phyloP scores from a whole-genome alignment of 1,140 invertebrate species.

The Watersipora subatra region DNA sequence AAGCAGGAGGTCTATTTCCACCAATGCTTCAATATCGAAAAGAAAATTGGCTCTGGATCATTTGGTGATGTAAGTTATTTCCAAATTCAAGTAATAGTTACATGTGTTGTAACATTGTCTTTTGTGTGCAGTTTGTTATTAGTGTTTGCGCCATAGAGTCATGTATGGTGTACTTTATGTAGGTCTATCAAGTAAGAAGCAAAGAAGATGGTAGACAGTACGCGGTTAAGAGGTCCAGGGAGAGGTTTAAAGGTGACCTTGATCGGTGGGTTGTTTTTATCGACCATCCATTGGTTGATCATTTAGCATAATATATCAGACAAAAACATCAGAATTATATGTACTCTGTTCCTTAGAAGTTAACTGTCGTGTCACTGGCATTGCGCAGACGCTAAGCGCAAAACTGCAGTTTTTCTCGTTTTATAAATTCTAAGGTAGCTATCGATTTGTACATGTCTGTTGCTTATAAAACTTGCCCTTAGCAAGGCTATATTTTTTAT shows the following conservation, averaged over 20 bases:
- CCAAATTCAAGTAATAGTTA: neutral
- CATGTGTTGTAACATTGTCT: neutral
- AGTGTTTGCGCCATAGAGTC: too few relatives aligned
- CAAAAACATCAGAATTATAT: too few relatives aligned
- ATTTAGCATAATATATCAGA: too few relatives aligned
- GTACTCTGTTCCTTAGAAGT: too few relatives aligned
- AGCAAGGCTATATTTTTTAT: too few relatives aligned
- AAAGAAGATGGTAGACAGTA: constrained; percentile 53
- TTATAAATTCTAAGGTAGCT: too few relatives aligned
- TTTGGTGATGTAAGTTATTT: constrained; percentile 53
- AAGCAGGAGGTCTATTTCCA: constrained; percentile 44
- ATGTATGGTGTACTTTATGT: neutral
- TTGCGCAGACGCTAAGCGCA: too few relatives aligned
- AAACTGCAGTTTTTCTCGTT: too few relatives aligned
- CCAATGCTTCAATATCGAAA: constrained; percentile 51
- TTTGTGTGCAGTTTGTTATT: neutral
- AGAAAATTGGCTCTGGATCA: constrained; percentile 54
- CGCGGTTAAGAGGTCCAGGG: constrained; percentile 54
- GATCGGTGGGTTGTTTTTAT: constrained; percentile 41
- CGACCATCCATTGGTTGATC: neutral
- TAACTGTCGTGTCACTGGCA: too few relatives aligned
- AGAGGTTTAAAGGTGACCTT: constrained; percentile 47
- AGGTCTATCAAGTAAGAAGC: constrained; percentile 50
- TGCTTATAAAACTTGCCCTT: too few relatives aligned
- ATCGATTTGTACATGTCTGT: too few relatives aligned